Evolutionary conservation across 2,113 vertebrate species (phyloP).

Genomic region (Dunckerocampus dactyliophorus): DNA sequence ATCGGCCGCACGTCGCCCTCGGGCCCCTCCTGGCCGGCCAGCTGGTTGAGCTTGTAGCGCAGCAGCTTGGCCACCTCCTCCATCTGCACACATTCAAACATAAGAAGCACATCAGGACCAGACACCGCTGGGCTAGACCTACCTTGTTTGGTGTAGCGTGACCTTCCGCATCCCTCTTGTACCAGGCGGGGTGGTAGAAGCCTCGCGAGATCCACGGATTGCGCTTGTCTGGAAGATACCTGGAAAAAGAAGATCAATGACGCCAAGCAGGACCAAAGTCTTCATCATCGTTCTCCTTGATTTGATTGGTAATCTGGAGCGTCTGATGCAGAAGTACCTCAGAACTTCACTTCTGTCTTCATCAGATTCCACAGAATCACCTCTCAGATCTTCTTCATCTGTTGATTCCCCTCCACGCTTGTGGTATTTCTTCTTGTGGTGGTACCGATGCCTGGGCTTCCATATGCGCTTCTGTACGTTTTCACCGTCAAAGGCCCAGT

Average conservation of each 20-base stretch:
- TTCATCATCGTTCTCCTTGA: too few relatives aligned
- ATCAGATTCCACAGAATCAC: constrained; percentile 33
- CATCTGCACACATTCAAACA: constrained; percentile 56
- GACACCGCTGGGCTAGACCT: not conserved
- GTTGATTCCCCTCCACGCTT: constrained; percentile 45
- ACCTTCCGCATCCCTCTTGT: constrained; percentile 65
- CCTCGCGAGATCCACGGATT: constrained; percentile 66
- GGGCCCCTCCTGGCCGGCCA: constrained; percentile 70
- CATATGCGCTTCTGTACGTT: constrained; percentile 53
- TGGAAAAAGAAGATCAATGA: constrained; percentile 33
- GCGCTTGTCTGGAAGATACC: constrained; percentile 71
- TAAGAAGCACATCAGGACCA: not conserved
- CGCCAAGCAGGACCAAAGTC: not conserved
- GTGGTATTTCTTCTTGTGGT: constrained; percentile 53
- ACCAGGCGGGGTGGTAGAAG: constrained; percentile 78
- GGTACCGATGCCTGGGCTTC: constrained; percentile 58
- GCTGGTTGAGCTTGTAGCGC: constrained; percentile 81
- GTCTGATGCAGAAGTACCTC: constrained; percentile 37
- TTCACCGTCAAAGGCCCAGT: constrained; percentile 30
- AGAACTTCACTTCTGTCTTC: constrained; percentile 47
- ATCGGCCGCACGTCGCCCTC: constrained; percentile 65
- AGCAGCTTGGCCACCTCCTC: constrained; percentile 80
- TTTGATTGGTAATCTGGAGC: not conserved
- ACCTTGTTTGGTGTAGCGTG: constrained; percentile 47
- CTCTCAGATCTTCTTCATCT: constrained; percentile 47